Base-by-base conservation (phyloP, 2,797 vertebrate genomes). In the Epinephelus malabaricus region DNA sequence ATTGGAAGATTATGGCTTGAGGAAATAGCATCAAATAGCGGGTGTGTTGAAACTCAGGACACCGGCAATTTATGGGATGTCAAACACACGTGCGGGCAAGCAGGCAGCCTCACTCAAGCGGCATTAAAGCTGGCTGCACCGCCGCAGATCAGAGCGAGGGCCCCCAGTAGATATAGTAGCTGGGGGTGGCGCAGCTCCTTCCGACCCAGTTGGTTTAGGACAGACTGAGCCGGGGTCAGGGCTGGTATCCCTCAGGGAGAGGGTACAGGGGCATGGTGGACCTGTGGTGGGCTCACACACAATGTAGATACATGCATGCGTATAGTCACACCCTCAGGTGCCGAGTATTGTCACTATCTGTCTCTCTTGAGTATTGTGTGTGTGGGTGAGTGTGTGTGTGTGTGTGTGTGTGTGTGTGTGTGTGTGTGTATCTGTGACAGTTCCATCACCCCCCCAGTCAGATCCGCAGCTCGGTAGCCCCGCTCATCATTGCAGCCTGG, bases 41-140 rank as follows among this genome's bases (percentile, higher is more conserved):
- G 82, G 78, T 90, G 87, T 90, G 90, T 80, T 83, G 81, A 89
- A 86, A 90, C 61, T 81, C 95, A 95, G 96, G 96, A 98, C 96
- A 96, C 96, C 95, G 95, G 95, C 96, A 96, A 97, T 97, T 97
- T 97, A 96, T 96, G 96, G 96, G 95, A 96, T 96, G 96, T 97
- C 96, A 97, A 96, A 96, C 96, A 96, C 96, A 95, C 95, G 93
- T 82, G 82, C 13, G 62, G 73, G 69, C 76, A 46, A 85, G 81
- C 80, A 78, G 58, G 78, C 85, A 60, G 88, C 76, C 76, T 81
- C 86, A 43, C 81, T 88, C 82, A 83, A 40, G 80, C 75, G 27
- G 78, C 76, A 66, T 75, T 82, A 84, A 83, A 80, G 66, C 67
- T 34, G 70, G 73, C 82, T n/a, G 59, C 79, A 4, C 65, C 18